Evolutionary conservation across 2,797 vertebrate genomes (phyloP).

Genomic region (Sternotherus odoratus): DNA sequence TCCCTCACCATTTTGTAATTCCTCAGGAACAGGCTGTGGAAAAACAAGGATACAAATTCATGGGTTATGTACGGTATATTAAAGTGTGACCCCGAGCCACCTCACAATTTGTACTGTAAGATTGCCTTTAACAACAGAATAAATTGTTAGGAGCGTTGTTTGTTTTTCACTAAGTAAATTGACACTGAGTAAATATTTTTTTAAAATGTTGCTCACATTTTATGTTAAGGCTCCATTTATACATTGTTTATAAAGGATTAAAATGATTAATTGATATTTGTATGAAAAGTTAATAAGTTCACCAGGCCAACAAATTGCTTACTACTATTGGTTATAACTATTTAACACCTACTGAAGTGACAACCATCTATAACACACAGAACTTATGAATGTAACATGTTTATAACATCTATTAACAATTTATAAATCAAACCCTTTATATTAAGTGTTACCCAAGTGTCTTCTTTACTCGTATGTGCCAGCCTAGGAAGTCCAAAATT

Average conservation of each 20-base stretch:
- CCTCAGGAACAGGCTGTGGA: constrained; percentile 93
- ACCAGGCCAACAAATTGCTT: neutral
- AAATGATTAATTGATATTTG: neutral
- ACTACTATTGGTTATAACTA: neutral
- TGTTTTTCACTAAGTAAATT: neutral
- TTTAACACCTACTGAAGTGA: neutral
- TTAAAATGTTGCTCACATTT: neutral
- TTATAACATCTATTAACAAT: neutral
- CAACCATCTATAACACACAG: neutral
- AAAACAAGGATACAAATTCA: neutral
- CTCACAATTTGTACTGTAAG: neutral
- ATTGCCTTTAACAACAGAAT: neutral
- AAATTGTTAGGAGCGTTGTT: neutral
- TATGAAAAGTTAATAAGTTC: neutral
- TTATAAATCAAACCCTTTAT: neutral
- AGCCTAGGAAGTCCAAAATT: neutral
- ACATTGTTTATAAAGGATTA: neutral
- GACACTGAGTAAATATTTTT: neutral
- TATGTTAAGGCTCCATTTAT: neutral
- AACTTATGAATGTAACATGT: neutral
- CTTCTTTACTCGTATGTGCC: neutral
- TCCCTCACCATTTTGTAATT: constrained; percentile 94
- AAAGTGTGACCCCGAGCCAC: fast-evolving
- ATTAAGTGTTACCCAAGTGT: neutral
- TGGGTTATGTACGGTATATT: neutral